Evolutionary conservation across 2,888 invertebrate genomes (phyloP).

Genomic region (Phorcus lineatus): DNA sequence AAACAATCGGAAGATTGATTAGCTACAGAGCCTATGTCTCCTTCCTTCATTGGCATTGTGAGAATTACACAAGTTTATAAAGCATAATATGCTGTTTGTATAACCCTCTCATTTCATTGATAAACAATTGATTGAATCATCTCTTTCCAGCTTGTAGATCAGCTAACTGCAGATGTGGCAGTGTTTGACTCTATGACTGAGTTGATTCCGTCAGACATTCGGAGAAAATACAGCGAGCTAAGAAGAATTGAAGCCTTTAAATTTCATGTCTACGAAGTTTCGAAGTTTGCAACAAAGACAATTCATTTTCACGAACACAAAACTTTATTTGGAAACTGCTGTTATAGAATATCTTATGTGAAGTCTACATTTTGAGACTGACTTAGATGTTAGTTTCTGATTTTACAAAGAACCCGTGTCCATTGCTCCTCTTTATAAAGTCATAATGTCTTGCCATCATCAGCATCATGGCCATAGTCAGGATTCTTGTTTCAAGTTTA

Average conservation of each 20-base stretch:
- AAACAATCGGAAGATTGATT: no score
- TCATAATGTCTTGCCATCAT: slow-evolving; percentile 4
- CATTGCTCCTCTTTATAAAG: neutral
- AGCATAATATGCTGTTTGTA: no score
- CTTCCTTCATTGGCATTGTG: no score
- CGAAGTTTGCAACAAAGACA: slow-evolving; percentile 33
- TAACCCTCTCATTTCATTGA: no score
- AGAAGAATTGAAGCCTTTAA: slow-evolving; percentile 51
- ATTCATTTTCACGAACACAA: slow-evolving; percentile 36
- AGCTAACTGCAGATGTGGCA: slow-evolving; percentile 45
- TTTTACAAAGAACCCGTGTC: no score
- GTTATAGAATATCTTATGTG: neutral
- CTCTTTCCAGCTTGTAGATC: slow-evolving; percentile 53
- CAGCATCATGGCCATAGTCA: no score
- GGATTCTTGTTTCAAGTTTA: no score
- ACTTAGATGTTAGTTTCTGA: neutral
- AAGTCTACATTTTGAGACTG: slow-evolving; percentile 2
- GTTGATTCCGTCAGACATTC: slow-evolving; percentile 35
- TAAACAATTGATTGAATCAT: neutral
- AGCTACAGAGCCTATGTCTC: no score
- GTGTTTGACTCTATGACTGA: slow-evolving; percentile 22
- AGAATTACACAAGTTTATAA: no score
- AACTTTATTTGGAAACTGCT: slow-evolving; percentile 3
- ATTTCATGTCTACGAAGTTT: slow-evolving; percentile 47
- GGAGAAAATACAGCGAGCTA: slow-evolving; percentile 57